Base-by-base conservation (phyloP, 64 coral and sea anemone genomes). In the Dendrophyllia cribrosa region DNA sequence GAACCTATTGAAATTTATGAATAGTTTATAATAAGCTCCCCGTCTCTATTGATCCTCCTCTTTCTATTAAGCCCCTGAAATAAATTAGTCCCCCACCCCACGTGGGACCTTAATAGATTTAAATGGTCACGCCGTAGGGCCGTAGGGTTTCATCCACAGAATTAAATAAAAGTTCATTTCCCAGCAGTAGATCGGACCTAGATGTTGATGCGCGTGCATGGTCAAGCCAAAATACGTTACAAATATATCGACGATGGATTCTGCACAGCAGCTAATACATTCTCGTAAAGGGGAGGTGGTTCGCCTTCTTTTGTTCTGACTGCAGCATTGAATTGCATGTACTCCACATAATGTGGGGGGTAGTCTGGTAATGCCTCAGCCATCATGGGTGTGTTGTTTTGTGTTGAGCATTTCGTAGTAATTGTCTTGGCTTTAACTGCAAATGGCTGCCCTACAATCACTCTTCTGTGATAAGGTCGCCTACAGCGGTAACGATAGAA, bases 321-420 rank as follows among this genome's bases (percentile, higher is more conserved):
- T 20, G 13, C 72, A 51, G 46, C 72, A 5, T 84, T 84, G 80
- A 67, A 51, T 68, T 64, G 80, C 43, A 59, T 46, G 13, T 84
- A 84, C 46, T 84, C 60, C 3, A 84, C 60, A 50, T 84, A 84
- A 11, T 84, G 62, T 50, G 80, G 62, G 4, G 80, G 61, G 45
- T 51, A 51, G 14, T 52, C 77, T 61, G 77, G 58, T 67, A 84
- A 43, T 5, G 13, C 46, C 19, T 75, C 72, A 20, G 72, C 47
- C 20, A 20, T 43, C 16, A 66, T 66, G 9, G 79, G 44, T 6
- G 20, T 22, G 45, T 67, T 44, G 17, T 59, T 62, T 11, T 83
- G 60, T 66, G 60, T 66, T 43, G 45, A 45, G 44, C 60, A 66
- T 12, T 51, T 80, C 56, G 56, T 80, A 2, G 53, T 43, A 14